Percentiles rank a stretch among this genome's conserved stretches.
phyloP scores from a whole-genome alignment of 1,140 invertebrate species.

The Globodera ellingtonae region DNA sequence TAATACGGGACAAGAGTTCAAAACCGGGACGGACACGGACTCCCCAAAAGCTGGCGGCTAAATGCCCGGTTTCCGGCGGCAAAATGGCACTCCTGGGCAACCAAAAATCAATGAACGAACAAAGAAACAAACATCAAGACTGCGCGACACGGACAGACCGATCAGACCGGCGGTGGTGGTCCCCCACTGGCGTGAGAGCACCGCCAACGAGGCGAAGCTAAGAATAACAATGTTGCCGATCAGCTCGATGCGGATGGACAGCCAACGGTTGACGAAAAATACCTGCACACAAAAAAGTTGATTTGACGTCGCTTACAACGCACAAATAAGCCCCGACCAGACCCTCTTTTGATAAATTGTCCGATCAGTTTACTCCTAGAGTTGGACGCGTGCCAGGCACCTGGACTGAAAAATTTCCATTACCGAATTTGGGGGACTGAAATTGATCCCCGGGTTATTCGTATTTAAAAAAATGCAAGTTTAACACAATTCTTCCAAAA shows the following conservation, averaged over 20 bases:
- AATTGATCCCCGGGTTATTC: too few species aligned
- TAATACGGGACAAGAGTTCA: neutral
- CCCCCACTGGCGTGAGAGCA: conserved; percentile 73
- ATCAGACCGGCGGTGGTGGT: conserved; percentile 75
- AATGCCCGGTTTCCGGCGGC: too few species aligned
- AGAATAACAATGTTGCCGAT: conserved; percentile 88
- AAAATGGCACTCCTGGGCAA: too few species aligned
- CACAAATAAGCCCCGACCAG: neutral
- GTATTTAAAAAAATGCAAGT: too few species aligned
- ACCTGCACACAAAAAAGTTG: conserved; percentile 8
- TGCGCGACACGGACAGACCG: conserved; percentile 79
- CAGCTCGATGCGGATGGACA: conserved; percentile 86
- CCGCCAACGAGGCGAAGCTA: conserved; percentile 83
- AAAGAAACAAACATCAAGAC: conserved; percentile 24
- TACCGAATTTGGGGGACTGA: too few species aligned
- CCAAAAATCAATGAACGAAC: neutral
- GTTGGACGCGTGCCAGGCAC: too few species aligned
- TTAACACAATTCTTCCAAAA: too few species aligned
- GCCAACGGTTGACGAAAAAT: conserved; percentile 74
- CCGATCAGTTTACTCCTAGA: too few species aligned
- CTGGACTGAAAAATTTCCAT: too few species aligned
- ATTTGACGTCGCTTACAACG: neutral
- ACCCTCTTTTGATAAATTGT: too few species aligned
- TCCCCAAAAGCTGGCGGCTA: too few species aligned
- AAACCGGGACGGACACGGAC: too few species aligned